Percentiles rank a stretch among this genome's conserved stretches.
These are phyloP conservation scores for Aphaenogaster rudis DNA, from an alignment of 1,140 invertebrate species.

Conservation along the genomic window DNA sequence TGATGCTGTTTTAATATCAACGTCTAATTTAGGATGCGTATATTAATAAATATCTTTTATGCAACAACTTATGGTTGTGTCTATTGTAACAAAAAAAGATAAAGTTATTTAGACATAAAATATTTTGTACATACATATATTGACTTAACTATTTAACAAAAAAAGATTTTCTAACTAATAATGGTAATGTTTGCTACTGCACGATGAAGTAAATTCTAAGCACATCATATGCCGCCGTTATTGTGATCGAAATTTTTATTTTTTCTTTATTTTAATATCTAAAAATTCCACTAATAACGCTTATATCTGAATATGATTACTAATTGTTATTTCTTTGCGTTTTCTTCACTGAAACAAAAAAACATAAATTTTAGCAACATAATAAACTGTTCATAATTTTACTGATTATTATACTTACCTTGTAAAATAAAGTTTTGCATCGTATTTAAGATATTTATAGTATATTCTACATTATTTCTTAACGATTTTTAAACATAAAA, in stretches of 20 bases:
- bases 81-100: not conserved
- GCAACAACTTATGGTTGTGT: not conserved
- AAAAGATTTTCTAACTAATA: not conserved
- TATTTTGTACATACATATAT: not conserved
- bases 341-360: not conserved
- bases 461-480: not conserved
- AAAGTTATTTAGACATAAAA: not conserved
- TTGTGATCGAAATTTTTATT: not conserved
- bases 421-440: not conserved
- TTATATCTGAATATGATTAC: not conserved
- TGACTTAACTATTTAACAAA: not conserved
- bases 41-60: not conserved
- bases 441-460: not conserved
- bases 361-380: not conserved
- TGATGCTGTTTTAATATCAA: not conserved
- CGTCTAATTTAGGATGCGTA: not conserved
- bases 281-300: not conserved
- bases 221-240: not conserved
- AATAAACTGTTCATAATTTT: not conserved
- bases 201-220: not conserved
- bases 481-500: slow-evolving; percentile 20
- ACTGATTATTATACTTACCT: not conserved
- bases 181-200: not conserved
- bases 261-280: not conserved
- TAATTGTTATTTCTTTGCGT: not conserved